Evolutionary conservation across 2,797 vertebrate genomes (phyloP).

Genomic region (Phoxinus dragarum): DNA sequence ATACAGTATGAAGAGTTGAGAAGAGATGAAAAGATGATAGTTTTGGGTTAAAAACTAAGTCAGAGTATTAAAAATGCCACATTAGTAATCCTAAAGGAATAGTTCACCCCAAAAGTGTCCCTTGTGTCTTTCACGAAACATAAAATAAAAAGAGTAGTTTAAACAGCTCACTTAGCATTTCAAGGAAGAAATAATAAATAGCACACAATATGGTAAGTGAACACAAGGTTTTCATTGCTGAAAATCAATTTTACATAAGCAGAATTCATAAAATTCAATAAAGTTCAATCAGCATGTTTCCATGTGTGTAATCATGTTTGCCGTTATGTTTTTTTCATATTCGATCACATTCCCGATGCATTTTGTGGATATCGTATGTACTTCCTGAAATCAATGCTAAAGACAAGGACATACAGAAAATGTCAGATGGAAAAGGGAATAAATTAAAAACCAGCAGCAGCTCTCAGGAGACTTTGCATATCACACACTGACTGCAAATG

Average conservation of each 20-base stretch:
- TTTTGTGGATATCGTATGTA: background rate
- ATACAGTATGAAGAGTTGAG: background rate
- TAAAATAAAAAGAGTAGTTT: background rate
- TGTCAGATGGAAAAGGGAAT: background rate
- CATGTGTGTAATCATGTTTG: background rate
- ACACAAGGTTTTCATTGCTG: background rate
- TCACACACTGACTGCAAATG: conserved; percentile 3
- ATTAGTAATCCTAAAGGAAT: background rate
- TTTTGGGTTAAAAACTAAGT: background rate
- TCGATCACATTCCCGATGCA: background rate
- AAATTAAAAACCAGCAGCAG: background rate
- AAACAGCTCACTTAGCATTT: background rate
- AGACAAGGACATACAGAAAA: conserved; percentile 15
- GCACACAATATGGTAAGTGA: background rate
- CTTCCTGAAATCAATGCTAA: conserved; percentile 9
- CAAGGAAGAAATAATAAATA: background rate
- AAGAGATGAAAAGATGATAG: background rate
- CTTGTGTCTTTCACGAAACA: no score
- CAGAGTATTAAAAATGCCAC: background rate
- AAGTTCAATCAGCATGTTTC: conserved; percentile 1
- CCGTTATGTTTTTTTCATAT: no score
- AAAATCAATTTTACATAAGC: background rate
- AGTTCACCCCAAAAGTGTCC: background rate
- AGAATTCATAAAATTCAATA: background rate
- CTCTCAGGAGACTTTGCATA: background rate